phyloP scores from a whole-genome alignment of 2,888 invertebrate genomes.

The Xestia sexstrigata region DNA sequence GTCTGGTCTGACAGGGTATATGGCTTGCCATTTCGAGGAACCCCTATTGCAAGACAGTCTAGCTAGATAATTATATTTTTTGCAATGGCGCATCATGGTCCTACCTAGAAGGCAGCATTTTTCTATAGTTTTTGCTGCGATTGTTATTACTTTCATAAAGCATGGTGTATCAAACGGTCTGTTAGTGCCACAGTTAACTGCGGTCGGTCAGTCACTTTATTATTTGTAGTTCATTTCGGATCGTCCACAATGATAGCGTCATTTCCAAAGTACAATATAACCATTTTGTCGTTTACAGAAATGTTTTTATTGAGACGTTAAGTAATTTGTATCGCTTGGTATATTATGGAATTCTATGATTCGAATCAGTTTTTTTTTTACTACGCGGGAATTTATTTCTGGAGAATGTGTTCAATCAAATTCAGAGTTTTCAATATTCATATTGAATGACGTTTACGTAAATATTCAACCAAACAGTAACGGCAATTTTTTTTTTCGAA shows the following conservation, averaged over 20 bases:
- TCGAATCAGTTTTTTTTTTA: slow-evolving; percentile 2
- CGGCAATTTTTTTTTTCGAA: too few species aligned
- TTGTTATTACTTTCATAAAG: slow-evolving; percentile 19
- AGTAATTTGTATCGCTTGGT: slow-evolving; percentile 6
- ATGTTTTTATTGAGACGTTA: slow-evolving; percentile 15
- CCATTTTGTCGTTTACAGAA: slow-evolving; percentile 23
- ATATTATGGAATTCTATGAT: not conserved
- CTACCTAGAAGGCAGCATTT: not conserved
- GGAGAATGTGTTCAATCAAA: not conserved
- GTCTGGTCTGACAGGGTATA: not conserved
- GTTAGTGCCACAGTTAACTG: slow-evolving; percentile 14
- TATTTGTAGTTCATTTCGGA: slow-evolving; percentile 49
- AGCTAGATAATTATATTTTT: not conserved
- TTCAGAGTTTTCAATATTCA: not conserved
- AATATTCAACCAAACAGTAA: not conserved
- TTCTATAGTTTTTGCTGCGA: slow-evolving; percentile 22
- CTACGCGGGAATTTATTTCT: not conserved
- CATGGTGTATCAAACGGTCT: slow-evolving; percentile 45
- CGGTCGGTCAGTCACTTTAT: slow-evolving; percentile 56
- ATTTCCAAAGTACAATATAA: slow-evolving; percentile 27
- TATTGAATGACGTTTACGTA: not conserved
- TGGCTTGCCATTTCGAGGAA: not conserved
- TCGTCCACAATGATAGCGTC: slow-evolving; percentile 13
- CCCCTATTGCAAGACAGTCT: too few species aligned
- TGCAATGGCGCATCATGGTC: not conserved